Base-by-base conservation (phyloP, 2,113 vertebrate genomes). In the Axis porcinus region DNA sequence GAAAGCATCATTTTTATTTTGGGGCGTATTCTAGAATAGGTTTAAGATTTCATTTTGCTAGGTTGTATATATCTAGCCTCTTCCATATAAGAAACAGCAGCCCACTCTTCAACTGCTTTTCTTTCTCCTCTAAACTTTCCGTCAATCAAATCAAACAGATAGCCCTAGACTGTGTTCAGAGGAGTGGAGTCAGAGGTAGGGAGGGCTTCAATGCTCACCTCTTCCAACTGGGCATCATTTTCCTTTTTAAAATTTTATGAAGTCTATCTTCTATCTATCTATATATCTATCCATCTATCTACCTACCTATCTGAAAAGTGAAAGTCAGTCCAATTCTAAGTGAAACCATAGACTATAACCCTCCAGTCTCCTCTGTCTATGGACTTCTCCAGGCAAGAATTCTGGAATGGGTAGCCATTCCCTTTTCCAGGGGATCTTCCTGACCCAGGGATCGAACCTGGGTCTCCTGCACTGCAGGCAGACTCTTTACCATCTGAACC, bases 401-500 rank as follows among this genome's bases (percentile, higher is more conserved):
- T 27, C 40, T 76, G 40, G 36, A 76, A 27, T 76, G 40, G 40
- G 40, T 76, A 43, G 70, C 40, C 40, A 27, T 76, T 76, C 40
- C 70, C 23, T 76, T 43, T 27, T 76, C 40, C 6, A 15, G 12
- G 23, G 70, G 12, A 27, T 4, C 70, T 76, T 76, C 7, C 23
- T 0, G 0, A 76, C 70, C 40, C 70, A 43, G 40, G 23, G 23
- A 43, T 43, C 0, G 0, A 25, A 76, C 70, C 40, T 27, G 40
- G 70, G 70, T 43, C 70, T 76, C 12, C 40, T 76, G 23, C 23
- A 43, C 23, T 76, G 23, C 40, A 43, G 12, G 70, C 36, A 76
- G 70, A 43, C 43, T 76, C 36, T 76, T 76, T 43, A 13, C 21
- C 40, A 43, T 76, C 12, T 27, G 40, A 76, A 43, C 40, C 23